phyloP scores from a whole-genome alignment of 2,888 invertebrate genomes.

The Ceriagrion tenellum region DNA sequence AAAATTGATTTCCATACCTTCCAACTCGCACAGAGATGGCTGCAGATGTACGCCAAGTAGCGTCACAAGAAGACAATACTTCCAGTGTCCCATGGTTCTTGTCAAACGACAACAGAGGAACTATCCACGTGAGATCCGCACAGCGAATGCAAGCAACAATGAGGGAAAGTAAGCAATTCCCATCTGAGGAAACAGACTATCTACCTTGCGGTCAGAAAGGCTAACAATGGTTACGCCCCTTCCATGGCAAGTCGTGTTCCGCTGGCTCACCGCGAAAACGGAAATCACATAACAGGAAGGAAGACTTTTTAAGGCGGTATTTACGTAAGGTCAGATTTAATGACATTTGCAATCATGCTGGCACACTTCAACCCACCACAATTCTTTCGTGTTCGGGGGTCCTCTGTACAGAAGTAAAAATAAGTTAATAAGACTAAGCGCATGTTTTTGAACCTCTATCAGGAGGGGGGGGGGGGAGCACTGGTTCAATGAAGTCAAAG shows the following conservation, averaged over 20 bases:
- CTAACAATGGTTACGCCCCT: background rate
- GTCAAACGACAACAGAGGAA: background rate
- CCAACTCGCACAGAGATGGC: background rate
- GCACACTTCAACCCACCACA: background rate
- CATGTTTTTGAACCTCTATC: too few relatives aligned
- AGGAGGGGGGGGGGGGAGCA: too few relatives aligned
- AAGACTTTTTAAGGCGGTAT: background rate
- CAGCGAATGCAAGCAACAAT: background rate
- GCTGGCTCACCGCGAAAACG: conserved; percentile 1
- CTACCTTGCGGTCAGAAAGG: background rate
- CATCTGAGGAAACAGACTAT: background rate
- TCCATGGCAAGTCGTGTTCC: background rate
- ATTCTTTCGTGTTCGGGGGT: too few relatives aligned
- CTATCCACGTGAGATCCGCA: background rate
- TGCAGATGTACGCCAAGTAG: background rate
- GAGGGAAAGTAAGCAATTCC: background rate
- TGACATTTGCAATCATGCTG: background rate
- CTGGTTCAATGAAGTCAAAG: too few relatives aligned
- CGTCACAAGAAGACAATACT: background rate
- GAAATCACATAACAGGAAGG: background rate
- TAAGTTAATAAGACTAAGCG: too few relatives aligned
- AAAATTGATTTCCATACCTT: background rate
- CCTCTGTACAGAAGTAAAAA: too few relatives aligned
- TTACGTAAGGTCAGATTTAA: background rate
- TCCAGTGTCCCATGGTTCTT: background rate